These are phyloP conservation scores for Acropora tenuis DNA, from an alignment of 64 coral and sea anemone species.

Conservation along the genomic window DNA sequence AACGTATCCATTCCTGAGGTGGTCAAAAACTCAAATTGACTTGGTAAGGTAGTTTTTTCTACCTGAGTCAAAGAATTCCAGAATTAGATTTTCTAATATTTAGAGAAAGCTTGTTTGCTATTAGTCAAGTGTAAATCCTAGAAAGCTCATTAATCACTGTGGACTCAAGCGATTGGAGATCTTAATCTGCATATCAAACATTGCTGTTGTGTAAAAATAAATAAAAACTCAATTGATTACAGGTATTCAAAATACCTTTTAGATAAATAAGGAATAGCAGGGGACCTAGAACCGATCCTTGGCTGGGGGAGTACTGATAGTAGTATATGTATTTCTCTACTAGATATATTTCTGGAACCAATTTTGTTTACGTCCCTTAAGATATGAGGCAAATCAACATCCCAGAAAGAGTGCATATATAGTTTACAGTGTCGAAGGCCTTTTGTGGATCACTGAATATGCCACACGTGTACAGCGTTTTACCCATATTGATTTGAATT, in stretches of 20 bases:
- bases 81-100: background rate
- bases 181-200: background rate
- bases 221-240: background rate
- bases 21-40: background rate
- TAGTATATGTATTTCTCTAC: background rate
- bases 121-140: background rate
- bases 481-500: background rate
- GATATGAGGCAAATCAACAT: background rate
- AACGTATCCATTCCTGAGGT: no score
- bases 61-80: background rate
- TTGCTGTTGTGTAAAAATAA: background rate
- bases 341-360: background rate
- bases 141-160: background rate
- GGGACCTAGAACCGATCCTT: background rate
- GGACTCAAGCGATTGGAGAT: background rate
- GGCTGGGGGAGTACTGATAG: background rate
- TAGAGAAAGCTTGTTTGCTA: no score
- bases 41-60: background rate
- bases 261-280: background rate
- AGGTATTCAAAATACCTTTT: no score
- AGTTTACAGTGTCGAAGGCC: background rate
- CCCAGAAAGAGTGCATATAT: background rate
- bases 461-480: background rate
- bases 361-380: background rate
- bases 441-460: background rate